Evolutionary conservation across 1,140 invertebrate species (phyloP).

Genomic region (Hylaeus anthracinus): DNA sequence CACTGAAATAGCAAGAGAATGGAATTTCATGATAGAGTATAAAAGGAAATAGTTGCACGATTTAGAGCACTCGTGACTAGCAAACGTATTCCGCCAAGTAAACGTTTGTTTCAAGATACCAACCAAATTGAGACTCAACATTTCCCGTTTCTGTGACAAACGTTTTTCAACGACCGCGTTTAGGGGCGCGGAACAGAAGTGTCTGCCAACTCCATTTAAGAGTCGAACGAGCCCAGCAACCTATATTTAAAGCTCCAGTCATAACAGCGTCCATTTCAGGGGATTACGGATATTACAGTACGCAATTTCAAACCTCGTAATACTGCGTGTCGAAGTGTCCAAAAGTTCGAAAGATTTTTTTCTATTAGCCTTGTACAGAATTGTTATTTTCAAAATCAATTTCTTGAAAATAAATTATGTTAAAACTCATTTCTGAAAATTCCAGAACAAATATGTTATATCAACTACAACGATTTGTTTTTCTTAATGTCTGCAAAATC

Average conservation of each 20-base stretch:
- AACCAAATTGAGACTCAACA: background rate
- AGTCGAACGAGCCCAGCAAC: background rate
- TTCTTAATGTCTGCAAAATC: too few species aligned
- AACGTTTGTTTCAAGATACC: background rate
- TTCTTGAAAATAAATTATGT: too few species aligned
- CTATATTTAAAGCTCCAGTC: background rate
- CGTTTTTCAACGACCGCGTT: constrained; percentile 1
- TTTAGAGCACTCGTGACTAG: background rate
- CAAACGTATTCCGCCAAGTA: background rate
- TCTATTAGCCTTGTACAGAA: too few species aligned
- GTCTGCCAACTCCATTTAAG: constrained; percentile 14
- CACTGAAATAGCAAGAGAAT: too few species aligned
- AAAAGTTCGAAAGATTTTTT: background rate
- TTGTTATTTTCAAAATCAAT: too few species aligned
- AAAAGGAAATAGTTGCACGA: background rate
- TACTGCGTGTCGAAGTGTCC: background rate
- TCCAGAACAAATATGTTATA: too few species aligned
- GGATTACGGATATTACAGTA: background rate
- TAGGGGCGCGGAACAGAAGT: background rate
- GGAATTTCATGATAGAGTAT: background rate
- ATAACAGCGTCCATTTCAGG: background rate
- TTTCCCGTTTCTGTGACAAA: constrained; percentile 13
- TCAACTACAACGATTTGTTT: too few species aligned
- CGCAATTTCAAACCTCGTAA: background rate
- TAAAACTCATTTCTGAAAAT: too few species aligned